phyloP scores from a whole-genome alignment of 2,797 vertebrate genomes.

The Scolopax rusticola region DNA sequence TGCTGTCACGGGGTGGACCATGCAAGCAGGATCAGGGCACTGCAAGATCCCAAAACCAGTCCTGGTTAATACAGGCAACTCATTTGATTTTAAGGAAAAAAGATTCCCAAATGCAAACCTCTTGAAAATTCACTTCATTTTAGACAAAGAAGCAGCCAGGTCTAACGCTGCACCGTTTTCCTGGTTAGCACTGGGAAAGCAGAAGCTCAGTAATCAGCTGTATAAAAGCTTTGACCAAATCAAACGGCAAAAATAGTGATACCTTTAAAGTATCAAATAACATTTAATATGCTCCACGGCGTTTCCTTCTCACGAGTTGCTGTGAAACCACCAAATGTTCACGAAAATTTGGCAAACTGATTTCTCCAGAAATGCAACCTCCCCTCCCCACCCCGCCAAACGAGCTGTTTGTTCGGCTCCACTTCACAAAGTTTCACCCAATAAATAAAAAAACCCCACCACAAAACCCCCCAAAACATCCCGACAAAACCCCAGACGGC shows the following conservation, averaged over 20 bases:
- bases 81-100: not conserved
- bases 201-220: not conserved
- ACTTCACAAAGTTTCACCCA: not conserved
- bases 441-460: not conserved
- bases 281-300: not conserved
- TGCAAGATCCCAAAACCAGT: accelerated
- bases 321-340: not conserved
- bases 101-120: not conserved
- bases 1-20: accelerated
- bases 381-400: not conserved
- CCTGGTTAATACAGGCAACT: not conserved
- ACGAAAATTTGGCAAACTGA: not conserved
- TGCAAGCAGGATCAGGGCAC: no score
- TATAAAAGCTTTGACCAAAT: not conserved
- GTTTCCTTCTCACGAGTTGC: not conserved
- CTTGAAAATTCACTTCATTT: not conserved
- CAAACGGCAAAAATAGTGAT: not conserved
- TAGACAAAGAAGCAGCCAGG: not conserved
- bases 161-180: not conserved
- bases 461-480: not conserved
- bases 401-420: not conserved
- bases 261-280: not conserved
- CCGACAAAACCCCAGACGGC: conserved; percentile 23
- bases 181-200: not conserved
- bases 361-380: not conserved